phyloP scores from a whole-genome alignment of 1,140 invertebrate species.

The Zaprionus africanus region DNA sequence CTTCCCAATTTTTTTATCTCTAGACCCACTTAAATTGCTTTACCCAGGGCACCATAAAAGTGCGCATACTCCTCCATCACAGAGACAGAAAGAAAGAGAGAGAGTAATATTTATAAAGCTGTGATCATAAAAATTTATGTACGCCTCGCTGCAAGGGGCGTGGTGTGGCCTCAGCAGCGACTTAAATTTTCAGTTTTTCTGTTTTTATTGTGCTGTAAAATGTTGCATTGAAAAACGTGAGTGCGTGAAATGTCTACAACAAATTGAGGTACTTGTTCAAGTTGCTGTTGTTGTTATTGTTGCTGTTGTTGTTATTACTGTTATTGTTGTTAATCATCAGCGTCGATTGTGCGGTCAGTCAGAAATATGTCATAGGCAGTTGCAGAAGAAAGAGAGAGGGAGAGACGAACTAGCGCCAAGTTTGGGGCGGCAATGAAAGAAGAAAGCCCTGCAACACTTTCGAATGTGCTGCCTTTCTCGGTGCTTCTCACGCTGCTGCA shows the following conservation, averaged over 20 bases:
- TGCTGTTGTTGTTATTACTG: constrained; percentile 40
- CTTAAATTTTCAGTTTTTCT: constrained; percentile 7
- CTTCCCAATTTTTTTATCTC: no score
- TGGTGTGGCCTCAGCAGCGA: constrained; percentile 23
- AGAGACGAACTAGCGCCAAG: background rate
- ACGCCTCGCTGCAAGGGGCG: background rate
- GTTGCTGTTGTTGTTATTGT: constrained; percentile 26
- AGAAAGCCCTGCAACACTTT: constrained; percentile 29
- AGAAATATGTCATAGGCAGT: constrained; percentile 23
- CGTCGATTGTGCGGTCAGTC: constrained; percentile 24
- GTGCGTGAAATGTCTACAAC: constrained; percentile 69
- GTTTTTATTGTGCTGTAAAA: constrained; percentile 36
- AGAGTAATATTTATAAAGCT: constrained; percentile 17
- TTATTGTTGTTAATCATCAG: constrained; percentile 44
- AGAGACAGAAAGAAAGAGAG: background rate
- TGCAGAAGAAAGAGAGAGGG: constrained; percentile 4
- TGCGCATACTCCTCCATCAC: background rate
- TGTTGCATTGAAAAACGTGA: constrained; percentile 82
- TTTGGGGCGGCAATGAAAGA: background rate
- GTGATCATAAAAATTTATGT: constrained; percentile 53
- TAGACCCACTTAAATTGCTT: no score
- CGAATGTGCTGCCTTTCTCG: constrained; percentile 8
- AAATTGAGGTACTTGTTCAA: constrained; percentile 41
- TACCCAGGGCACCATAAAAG: background rate
- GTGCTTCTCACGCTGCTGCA: constrained; percentile 38